These are phyloP conservation scores for Drosophila bocki DNA, from an alignment of 1,140 invertebrate genomes.

Conservation along the genomic window DNA sequence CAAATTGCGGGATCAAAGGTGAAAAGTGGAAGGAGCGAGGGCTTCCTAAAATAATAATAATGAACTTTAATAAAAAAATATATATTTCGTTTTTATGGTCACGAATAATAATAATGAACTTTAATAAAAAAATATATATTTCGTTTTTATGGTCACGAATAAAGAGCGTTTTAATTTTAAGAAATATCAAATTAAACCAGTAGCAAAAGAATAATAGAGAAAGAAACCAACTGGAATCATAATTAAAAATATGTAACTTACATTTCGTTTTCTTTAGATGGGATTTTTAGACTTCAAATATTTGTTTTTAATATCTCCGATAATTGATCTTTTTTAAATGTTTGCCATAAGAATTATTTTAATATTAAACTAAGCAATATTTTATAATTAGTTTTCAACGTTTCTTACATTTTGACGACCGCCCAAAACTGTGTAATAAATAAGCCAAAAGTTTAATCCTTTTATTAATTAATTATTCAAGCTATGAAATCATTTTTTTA, in stretches of 20 bases:
- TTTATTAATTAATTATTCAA: not conserved
- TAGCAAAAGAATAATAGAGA: not conserved
- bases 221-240: not conserved
- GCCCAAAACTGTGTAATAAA: too few species aligned
- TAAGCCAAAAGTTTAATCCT: not conserved
- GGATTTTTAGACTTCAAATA: not conserved
- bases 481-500: too few species aligned
- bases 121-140: not conserved
- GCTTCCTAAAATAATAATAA: slow-evolving; percentile 8
- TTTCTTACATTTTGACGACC: too few species aligned
- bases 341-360: too few species aligned
- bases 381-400: too few species aligned
- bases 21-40: slow-evolving; percentile 7
- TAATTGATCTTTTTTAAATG: too few species aligned
- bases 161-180: not conserved
- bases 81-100: too few species aligned
- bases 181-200: not conserved
- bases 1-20: slow-evolving; percentile 26
- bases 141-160: not conserved
- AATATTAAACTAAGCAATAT: too few species aligned
- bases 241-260: not conserved
- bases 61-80: not conserved
- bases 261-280: too few species aligned
- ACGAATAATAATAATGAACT: slow-evolving; percentile 15
- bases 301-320: too few species aligned